Evolutionary conservation across 2,888 invertebrate genomes (phyloP).

Genomic region (Drosophila nr. medialis): DNA sequence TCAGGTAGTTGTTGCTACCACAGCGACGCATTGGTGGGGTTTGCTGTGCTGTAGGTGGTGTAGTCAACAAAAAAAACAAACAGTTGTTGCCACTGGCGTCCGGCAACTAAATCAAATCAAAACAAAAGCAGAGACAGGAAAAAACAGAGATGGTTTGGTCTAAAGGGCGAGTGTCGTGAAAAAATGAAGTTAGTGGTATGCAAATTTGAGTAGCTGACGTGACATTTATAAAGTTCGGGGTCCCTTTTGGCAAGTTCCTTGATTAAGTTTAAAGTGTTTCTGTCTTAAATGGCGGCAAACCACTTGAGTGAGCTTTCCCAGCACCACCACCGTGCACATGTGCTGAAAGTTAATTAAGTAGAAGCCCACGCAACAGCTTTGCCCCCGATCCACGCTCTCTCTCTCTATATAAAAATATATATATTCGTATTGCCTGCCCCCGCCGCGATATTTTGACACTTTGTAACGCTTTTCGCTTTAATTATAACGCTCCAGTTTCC

Average conservation of each 20-base stretch:
- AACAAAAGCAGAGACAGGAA: constrained; percentile 45
- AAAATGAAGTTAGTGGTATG: constrained; percentile 24
- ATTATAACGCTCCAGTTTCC: constrained; percentile 52
- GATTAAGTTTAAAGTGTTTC: constrained; percentile 56
- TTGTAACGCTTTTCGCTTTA: constrained; percentile 59
- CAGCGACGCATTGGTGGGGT: background rate
- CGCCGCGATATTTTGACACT: constrained; percentile 64
- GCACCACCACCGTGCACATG: constrained; percentile 15
- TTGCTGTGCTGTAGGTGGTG: background rate
- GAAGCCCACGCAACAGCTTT: constrained; percentile 40
- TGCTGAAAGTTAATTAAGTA: constrained; percentile 69
- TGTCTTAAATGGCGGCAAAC: constrained; percentile 30
- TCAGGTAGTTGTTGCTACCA: constrained; percentile 55
- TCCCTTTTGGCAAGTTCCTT: constrained; percentile 1
- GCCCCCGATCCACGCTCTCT: background rate
- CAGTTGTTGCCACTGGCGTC: constrained; percentile 37
- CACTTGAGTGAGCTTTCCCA: constrained; percentile 10
- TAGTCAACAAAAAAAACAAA: constrained; percentile 38
- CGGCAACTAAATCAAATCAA: constrained; percentile 68
- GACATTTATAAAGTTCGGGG: constrained; percentile 36
- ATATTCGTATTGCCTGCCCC: constrained; percentile 8
- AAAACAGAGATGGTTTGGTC: background rate
- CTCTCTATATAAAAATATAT: background rate
- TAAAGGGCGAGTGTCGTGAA: background rate
- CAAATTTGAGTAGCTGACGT: constrained; percentile 52